Conservation (phyloP, 2,113 vertebrate genomes). For the Gnathonemus longibarbis region DNA sequence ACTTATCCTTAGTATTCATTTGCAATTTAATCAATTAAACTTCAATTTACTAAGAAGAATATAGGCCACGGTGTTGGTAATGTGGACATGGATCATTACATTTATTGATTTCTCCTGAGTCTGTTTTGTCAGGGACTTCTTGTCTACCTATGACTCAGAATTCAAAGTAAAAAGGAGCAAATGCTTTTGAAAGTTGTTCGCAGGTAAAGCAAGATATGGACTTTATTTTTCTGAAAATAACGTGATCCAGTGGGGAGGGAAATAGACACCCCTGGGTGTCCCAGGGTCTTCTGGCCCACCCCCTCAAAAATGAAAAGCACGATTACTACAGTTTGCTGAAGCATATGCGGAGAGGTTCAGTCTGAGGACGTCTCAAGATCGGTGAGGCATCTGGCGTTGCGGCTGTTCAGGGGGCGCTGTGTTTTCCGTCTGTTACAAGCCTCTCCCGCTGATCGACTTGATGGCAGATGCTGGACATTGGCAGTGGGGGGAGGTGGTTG, state of each 20-base stretch:
- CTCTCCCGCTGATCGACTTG: background rate
- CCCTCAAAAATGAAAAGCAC: background rate
- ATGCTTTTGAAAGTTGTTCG: background rate
- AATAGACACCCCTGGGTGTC: background rate
- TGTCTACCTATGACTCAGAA: background rate
- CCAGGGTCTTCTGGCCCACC: background rate
- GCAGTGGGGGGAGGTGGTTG: background rate
- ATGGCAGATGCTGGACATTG: slow-evolving; percentile 1
- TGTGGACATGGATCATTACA: background rate
- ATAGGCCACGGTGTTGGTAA: background rate
- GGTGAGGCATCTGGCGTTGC: background rate
- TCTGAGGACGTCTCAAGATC: background rate
- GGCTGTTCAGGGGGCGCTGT: background rate
- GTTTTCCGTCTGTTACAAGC: background rate
- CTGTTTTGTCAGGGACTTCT: background rate
- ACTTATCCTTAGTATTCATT: background rate
- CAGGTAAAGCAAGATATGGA: background rate
- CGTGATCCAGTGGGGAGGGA: background rate
- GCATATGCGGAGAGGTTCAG: background rate
- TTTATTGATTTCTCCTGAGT: background rate
- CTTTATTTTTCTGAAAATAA: background rate
- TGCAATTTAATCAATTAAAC: background rate
- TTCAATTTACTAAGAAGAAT: background rate
- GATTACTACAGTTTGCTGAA: background rate
- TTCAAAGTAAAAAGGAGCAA: background rate